Percentiles rank a stretch among this genome's conserved stretches.
phyloP scores from a whole-genome alignment of 64 coral and sea anemone genomes.

The Porites lutea region DNA sequence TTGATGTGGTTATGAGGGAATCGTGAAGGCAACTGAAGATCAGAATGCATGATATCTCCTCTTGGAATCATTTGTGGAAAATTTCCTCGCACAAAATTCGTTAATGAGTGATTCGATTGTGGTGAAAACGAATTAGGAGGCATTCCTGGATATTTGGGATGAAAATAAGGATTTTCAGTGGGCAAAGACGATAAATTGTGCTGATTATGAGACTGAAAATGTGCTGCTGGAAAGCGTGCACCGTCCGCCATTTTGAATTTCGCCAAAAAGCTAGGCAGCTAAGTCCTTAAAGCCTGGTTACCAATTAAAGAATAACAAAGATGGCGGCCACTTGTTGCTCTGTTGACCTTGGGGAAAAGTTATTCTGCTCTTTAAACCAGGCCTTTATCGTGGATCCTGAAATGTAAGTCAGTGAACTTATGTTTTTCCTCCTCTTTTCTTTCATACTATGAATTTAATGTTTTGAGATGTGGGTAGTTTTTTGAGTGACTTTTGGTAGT shows the following conservation, averaged over 20 bases:
- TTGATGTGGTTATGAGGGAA: not conserved
- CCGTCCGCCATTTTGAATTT: constrained; percentile 75
- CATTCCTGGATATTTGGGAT: not conserved
- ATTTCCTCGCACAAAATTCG: constrained; percentile 7
- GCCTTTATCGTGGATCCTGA: constrained; percentile 60
- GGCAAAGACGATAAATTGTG: not conserved
- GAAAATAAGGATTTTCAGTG: not conserved
- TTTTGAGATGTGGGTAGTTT: not conserved
- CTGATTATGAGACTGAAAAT: constrained; percentile 20
- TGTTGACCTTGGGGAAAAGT: constrained; percentile 32
- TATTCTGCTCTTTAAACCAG: constrained; percentile 58
- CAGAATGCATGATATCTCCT: not conserved
- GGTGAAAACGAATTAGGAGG: not conserved
- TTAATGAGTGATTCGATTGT: not conserved
- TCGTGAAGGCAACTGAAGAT: not conserved
- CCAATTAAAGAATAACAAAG: constrained; percentile 37
- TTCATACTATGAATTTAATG: not conserved
- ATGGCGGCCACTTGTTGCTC: constrained; percentile 65
- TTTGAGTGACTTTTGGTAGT: not conserved
- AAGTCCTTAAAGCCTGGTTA: constrained; percentile 26
- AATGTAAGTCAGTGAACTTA: constrained; percentile 50
- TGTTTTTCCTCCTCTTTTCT: not conserved
- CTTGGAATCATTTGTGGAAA: constrained; percentile 7
- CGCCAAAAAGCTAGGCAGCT: constrained; percentile 26
- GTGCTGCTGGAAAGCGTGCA: constrained; percentile 26